A percentile compares a stretch with the other conserved stretches of the same genome.
phyloP scores from a whole-genome alignment of 2,113 vertebrate genomes.

The Notiomystis cincta region DNA sequence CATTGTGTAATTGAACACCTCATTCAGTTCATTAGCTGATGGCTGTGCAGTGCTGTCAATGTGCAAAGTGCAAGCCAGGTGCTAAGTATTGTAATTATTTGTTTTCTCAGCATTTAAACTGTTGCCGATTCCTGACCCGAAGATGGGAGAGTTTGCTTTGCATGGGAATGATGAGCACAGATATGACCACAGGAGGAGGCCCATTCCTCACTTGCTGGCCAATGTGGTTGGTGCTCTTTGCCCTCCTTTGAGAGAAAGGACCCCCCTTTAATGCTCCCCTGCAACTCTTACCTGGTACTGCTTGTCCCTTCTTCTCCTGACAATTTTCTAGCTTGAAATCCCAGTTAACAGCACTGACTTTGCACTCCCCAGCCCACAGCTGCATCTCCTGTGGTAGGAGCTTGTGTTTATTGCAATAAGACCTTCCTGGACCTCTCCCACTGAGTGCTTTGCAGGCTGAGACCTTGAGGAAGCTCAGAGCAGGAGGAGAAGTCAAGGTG shows the following conservation, averaged over 20 bases:
- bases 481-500: not conserved
- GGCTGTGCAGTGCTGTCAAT: conserved; percentile 4
- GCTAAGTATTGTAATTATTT: conserved; percentile 36
- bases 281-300: not conserved
- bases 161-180: not conserved
- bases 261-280: not conserved
- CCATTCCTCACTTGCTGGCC: not conserved
- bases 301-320: not conserved
- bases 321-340: not conserved
- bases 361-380: not conserved
- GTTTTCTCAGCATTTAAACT: conserved; percentile 27
- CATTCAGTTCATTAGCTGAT: conserved; percentile 59
- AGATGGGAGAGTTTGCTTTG: not conserved
- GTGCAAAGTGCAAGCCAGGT: conserved; percentile 34
- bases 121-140: not conserved
- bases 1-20: conserved; percentile 52
- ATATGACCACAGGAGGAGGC: not conserved
- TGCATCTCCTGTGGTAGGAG: not conserved
- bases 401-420: rapidly evolving
- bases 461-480: not conserved
- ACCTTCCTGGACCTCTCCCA: not conserved
- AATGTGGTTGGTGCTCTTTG: not conserved
- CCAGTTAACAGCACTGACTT: not conserved
- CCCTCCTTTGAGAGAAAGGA: not conserved
- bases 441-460: not conserved